These are phyloP conservation scores for Eurystomus gularis DNA, from an alignment of 2,113 vertebrate genomes.

Conservation along the genomic window DNA sequence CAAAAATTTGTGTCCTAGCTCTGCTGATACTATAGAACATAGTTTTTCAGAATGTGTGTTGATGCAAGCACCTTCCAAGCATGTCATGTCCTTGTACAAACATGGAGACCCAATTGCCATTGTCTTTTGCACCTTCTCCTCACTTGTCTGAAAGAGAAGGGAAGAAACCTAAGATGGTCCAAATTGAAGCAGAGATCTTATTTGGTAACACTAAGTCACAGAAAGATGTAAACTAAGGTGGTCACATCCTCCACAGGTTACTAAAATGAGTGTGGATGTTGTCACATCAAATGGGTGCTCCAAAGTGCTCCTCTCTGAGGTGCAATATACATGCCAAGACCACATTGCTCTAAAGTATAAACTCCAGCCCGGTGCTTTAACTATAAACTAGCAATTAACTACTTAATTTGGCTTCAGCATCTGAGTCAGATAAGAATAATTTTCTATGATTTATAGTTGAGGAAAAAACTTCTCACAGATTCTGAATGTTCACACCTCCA, in stretches of 20 bases:
- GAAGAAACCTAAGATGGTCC: background rate
- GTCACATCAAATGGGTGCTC: background rate
- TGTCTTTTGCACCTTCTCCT: background rate
- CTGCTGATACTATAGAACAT: background rate
- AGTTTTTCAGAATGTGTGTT: background rate
- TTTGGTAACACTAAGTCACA: background rate
- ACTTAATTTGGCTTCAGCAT: background rate
- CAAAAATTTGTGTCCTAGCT: background rate
- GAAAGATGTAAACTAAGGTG: background rate
- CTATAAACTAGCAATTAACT: background rate
- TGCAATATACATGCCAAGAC: background rate
- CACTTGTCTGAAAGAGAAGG: background rate
- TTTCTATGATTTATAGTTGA: background rate
- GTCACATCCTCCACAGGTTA: background rate
- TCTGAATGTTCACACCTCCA: background rate
- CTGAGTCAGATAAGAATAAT: background rate
- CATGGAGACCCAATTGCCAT: rapidly evolving
- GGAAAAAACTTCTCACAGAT: background rate
- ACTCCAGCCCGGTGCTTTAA: background rate
- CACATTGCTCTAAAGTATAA: background rate
- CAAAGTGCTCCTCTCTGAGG: background rate
- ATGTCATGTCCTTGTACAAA: background rate
- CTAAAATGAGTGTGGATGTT: background rate
- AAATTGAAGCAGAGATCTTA: background rate
- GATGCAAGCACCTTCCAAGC: background rate